Percentiles rank a stretch among this genome's conserved stretches.
Conservation (phyloP, 2,113 vertebrate genomes). For the Cacatua alba region DNA sequence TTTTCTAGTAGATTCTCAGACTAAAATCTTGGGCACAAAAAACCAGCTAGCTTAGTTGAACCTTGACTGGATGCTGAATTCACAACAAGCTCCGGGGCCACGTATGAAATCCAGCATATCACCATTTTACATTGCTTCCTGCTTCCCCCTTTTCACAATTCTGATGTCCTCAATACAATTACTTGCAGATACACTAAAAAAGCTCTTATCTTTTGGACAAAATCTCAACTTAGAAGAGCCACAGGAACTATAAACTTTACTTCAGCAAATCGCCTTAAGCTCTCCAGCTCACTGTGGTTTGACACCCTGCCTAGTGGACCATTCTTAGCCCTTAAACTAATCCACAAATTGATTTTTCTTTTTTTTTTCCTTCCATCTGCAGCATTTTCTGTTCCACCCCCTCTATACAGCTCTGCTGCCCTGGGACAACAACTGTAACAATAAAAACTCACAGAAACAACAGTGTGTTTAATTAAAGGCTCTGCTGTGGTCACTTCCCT, state of each 20-base stretch:
- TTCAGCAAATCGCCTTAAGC: constrained; percentile 45
- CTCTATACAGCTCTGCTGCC: not conserved
- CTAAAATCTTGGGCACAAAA: not conserved
- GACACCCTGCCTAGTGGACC: constrained; percentile 44
- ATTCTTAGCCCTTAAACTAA: constrained; percentile 37
- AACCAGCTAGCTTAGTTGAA: not conserved
- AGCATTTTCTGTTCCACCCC: constrained; percentile 12
- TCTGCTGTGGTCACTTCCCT: not conserved
- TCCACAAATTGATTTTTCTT: not conserved
- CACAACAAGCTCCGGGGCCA: not conserved
- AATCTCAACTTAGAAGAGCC: constrained; percentile 43
- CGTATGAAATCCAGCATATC: not conserved
- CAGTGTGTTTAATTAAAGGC: not conserved
- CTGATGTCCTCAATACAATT: constrained; percentile 31
- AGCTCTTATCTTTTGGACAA: constrained; percentile 61
- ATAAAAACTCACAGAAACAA: constrained; percentile 16
- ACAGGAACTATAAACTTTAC: constrained; percentile 52
- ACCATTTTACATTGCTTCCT: not conserved
- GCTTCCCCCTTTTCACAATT: not conserved
- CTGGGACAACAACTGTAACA: not conserved
- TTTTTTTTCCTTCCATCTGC: constrained; percentile 33
- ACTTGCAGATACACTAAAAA: constrained; percentile 37
- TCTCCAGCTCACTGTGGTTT: constrained; percentile 56
- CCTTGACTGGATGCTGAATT: not conserved
- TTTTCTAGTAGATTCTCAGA: not conserved